Percentiles rank a stretch among this genome's conserved stretches.
Evolutionary conservation across 2,797 vertebrate genomes (phyloP).

Genomic region (Rhadinocentrus ornatus): DNA sequence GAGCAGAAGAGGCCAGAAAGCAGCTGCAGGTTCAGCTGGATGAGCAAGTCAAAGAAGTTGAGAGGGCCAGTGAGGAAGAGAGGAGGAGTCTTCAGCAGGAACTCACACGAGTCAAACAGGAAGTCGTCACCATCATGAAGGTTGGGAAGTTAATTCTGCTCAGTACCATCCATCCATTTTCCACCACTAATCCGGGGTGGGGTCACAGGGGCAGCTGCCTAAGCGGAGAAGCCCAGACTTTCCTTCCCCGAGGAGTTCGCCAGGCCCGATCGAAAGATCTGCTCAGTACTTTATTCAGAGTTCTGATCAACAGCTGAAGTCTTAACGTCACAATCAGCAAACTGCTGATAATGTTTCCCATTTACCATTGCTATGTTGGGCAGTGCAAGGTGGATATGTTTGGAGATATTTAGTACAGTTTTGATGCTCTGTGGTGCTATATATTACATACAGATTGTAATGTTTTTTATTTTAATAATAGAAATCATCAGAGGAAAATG

Average conservation of each 20-base stretch:
- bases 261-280: too few species aligned
- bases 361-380: neutral
- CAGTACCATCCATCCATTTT: too few species aligned
- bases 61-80: conserved; percentile 90
- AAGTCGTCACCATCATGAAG: conserved; percentile 93
- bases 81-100: conserved; percentile 90
- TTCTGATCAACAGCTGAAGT: neutral
- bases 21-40: conserved; percentile 93
- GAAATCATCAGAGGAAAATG: conserved; percentile 90
- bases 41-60: conserved; percentile 88
- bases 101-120: conserved; percentile 92
- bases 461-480: conserved; percentile 63
- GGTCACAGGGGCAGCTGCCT: too few species aligned
- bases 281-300: neutral
- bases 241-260: too few species aligned
- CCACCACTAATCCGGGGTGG: too few species aligned
- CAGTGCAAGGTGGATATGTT: neutral
- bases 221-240: too few species aligned
- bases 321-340: neutral
- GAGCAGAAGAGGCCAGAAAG: conserved; percentile 89
- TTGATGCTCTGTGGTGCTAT: neutral
- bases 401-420: neutral
- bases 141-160: conserved; percentile 69
- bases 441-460: neutral
- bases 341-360: neutral